Conservation (phyloP, 2,888 invertebrate species). For the Eupithecia exiguata region DNA sequence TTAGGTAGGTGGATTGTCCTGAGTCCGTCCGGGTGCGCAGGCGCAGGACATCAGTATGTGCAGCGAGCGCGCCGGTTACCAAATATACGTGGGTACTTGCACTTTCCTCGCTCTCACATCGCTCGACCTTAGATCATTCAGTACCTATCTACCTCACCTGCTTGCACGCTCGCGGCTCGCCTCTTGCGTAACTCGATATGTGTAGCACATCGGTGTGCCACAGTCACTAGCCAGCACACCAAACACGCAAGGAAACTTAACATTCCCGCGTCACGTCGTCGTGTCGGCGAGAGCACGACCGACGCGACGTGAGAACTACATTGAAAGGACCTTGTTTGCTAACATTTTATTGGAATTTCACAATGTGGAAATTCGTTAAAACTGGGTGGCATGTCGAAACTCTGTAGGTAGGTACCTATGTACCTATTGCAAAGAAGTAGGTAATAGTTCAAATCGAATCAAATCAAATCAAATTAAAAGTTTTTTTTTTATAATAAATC, state of each 20-base stretch:
- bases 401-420: not conserved
- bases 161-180: constrained; percentile 8
- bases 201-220: constrained; percentile 22
- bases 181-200: constrained; percentile 36
- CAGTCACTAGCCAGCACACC: no score
- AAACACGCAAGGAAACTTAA: constrained; percentile 21
- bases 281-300: constrained; percentile 33
- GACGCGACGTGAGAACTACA: constrained; percentile 35
- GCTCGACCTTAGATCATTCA: constrained; percentile 40
- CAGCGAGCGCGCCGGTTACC: constrained; percentile 60
- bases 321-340: constrained; percentile 33
- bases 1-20: not conserved
- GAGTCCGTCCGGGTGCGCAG: constrained; percentile 52
- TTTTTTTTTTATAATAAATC: no score
- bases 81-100: constrained; percentile 63
- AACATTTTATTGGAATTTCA: constrained; percentile 37
- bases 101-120: constrained; percentile 78
- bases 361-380: constrained; percentile 40
- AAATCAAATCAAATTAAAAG: no score
- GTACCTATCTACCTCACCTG: constrained; percentile 27
- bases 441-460: no score
- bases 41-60: constrained; percentile 57
- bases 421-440: constrained; percentile 1
- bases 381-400: constrained; percentile 19
- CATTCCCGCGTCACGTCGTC: constrained; percentile 27